A percentile compares a stretch with the other conserved stretches of the same genome.
Evolutionary conservation across 2,797 vertebrate species (phyloP).

Genomic region (Trematomus bernacchii): DNA sequence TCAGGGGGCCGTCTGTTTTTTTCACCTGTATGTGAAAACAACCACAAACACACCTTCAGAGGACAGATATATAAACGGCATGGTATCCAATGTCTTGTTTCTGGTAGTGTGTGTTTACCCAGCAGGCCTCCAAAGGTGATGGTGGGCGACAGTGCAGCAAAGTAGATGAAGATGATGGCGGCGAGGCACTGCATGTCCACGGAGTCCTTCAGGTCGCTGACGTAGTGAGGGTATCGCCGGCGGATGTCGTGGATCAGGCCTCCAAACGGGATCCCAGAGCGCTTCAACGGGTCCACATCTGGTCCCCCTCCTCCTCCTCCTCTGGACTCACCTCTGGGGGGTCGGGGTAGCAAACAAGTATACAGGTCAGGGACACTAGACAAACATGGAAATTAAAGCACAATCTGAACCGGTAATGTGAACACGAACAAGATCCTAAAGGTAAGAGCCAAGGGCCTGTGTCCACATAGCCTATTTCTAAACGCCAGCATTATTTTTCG

Average conservation of each 20-base stretch:
- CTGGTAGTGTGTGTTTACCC: slow-evolving; percentile 79
- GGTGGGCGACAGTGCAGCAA: slow-evolving; percentile 95
- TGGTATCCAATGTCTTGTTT: not conserved
- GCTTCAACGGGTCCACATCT: slow-evolving; percentile 92
- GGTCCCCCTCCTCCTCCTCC: slow-evolving; percentile 87
- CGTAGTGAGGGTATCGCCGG: slow-evolving; percentile 93
- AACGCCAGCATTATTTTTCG: too few relatives aligned
- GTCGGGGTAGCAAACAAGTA: not conserved
- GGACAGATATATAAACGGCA: not conserved
- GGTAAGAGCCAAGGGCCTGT: too few relatives aligned
- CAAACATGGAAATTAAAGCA: not conserved
- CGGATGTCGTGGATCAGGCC: slow-evolving; percentile 95
- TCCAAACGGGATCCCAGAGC: slow-evolving; percentile 94
- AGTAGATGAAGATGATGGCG: slow-evolving; percentile 97
- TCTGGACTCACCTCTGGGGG: slow-evolving; percentile 82
- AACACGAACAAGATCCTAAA: not conserved
- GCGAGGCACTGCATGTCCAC: slow-evolving; percentile 95
- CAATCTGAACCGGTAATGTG: not conserved
- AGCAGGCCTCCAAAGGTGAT: slow-evolving; percentile 97
- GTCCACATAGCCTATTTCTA: too few relatives aligned
- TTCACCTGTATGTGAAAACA: slow-evolving; percentile 86
- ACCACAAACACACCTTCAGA: slow-evolving; percentile 2
- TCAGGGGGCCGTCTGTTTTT: slow-evolving; percentile 97
- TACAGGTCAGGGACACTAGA: not conserved
- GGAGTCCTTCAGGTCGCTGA: slow-evolving; percentile 93